Conservation (phyloP, 1,140 invertebrate genomes). For the Hyles vespertilio region DNA sequence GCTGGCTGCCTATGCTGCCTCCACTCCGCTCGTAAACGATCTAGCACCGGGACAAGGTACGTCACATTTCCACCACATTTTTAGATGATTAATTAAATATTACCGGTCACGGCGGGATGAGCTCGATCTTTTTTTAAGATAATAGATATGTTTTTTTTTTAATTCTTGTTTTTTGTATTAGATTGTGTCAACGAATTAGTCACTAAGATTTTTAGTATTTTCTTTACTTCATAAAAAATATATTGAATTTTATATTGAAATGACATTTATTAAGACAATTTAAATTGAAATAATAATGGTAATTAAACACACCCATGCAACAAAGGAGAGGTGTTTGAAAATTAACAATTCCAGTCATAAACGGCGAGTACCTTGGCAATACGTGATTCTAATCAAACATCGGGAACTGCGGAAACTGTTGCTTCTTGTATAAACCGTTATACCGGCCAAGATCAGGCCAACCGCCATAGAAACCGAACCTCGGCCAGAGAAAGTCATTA, state of each 20-base stretch:
- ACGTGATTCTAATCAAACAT: constrained; percentile 24
- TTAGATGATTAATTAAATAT: too few species aligned
- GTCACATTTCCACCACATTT: background rate
- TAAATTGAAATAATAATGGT: too few species aligned
- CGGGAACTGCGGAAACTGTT: constrained; percentile 4
- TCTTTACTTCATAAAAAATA: too few species aligned
- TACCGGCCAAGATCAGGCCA: constrained; percentile 33
- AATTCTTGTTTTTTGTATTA: too few species aligned
- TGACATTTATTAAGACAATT: too few species aligned
- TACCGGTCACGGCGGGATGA: too few species aligned
- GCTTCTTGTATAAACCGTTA: constrained; percentile 22
- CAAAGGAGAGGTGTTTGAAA: background rate
- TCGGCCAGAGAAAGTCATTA: constrained; percentile 65
- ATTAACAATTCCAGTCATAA: constrained; percentile 21
- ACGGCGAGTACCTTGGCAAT: constrained; percentile 22
- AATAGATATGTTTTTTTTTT: too few species aligned
- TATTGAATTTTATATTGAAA: too few species aligned
- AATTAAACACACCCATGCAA: background rate
- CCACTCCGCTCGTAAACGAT: constrained; percentile 52
- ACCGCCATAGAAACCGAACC: constrained; percentile 45
- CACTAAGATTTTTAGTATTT: too few species aligned
- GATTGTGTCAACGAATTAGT: too few species aligned
- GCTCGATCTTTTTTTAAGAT: too few species aligned
- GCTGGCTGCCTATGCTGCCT: constrained; percentile 25
- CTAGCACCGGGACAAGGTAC: constrained; percentile 58